Evolutionary conservation across 2,888 invertebrate species (phyloP), one percentile per base, ranked within the genome.

Genomic region (Dynastes maya): DNA sequence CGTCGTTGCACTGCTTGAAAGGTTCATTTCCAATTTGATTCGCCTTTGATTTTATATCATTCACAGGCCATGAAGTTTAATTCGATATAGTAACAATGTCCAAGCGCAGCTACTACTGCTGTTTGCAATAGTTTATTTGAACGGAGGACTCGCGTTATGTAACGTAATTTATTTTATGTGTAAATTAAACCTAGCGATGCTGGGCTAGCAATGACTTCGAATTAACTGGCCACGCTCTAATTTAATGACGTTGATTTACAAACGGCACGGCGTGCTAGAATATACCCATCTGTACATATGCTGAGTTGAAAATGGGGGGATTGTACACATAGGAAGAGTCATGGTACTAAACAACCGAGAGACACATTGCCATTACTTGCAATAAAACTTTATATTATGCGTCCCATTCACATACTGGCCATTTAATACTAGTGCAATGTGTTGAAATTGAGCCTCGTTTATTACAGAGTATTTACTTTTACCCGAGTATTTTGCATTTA

Each of bases 151-250:
- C 16, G n/a, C 72, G 61, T 74, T 74, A 61, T 74, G 61, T 8
- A 74, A 61, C 13, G 58, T n/a, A 61, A 74, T 61, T 74, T 74
- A 74, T 74, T 74, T 74, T 61, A 61, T 45, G 72, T 55, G 49
- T 49, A 61, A 61, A 74, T 74, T 74, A 74, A 74, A 63, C 61
- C 58, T 45, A 61, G 72, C 9, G 27, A 51, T 29, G 16, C 16
- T 40, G 51, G 29, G 61, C 45, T 74, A 61, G 72, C 72, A 74
- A 65, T 74, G 78, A 74, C 72, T 65, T 72, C 74, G 74, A 78
- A 74, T 78, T 78, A 78, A 78, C 78, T 40, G 78, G 78, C 78
- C 65, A 65, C 65, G 67, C 65, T 65, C 55, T 78, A 78, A 78
- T 78, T 78, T 78, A 78, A 78, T 65, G 78, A 74, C 55, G 53